These are phyloP conservation scores for Nasonia giraulti DNA, from an alignment of 1,140 invertebrate genomes.

Conservation along the genomic window DNA sequence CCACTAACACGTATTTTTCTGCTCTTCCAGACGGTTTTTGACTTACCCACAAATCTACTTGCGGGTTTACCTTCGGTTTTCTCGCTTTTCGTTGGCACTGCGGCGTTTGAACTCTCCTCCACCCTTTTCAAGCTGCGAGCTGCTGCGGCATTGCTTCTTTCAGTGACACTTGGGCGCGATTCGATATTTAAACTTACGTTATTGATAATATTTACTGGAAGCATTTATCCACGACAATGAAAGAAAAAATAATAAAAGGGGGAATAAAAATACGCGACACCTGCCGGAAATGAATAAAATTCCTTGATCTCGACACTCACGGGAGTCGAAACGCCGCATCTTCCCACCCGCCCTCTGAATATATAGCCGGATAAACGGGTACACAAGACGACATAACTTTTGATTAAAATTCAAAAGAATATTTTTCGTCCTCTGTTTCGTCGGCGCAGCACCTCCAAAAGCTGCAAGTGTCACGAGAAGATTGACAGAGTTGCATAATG, in stretches of 20 bases:
- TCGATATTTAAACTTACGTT: too few species aligned
- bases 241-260: neutral
- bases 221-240: too few species aligned
- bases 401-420: conserved; percentile 28
- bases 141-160: too few species aligned
- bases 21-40: conserved; percentile 13
- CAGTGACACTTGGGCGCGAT: too few species aligned
- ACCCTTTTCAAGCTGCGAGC: too few species aligned
- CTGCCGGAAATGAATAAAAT: conserved; percentile 32
- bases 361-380: neutral
- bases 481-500: conserved; percentile 1
- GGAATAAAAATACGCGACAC: neutral
- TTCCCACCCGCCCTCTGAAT: neutral
- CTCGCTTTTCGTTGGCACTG: neutral
- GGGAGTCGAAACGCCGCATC: neutral
- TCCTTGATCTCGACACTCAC: neutral
- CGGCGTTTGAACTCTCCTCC: too few species aligned
- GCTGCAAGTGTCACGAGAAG: neutral
- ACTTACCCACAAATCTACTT: conserved; percentile 15
- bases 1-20: conserved; percentile 47
- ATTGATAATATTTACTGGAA: too few species aligned
- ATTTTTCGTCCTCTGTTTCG: conserved; percentile 6
- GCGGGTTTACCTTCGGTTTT: conserved; percentile 1
- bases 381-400: neutral
- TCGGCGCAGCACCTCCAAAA: neutral